Conservation (phyloP, 2,888 invertebrate species). For the Polyommatus icarus region DNA sequence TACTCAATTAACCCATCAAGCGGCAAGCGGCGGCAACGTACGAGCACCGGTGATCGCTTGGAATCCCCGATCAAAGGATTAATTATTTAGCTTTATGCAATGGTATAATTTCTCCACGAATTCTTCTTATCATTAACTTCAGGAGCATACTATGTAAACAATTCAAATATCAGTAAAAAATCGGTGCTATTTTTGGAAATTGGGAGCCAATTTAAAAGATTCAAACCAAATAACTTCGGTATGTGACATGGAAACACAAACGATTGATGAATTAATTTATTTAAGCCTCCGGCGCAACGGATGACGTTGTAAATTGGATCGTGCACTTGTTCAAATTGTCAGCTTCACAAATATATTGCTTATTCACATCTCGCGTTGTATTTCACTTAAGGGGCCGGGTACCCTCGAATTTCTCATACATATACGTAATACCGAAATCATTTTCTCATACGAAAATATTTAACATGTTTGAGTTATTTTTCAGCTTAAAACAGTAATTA, state of each 20-base stretch:
- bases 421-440: no score
- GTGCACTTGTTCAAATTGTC: slow-evolving; percentile 22
- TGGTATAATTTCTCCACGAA: background rate
- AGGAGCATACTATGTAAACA: background rate
- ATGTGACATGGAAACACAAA: slow-evolving; percentile 1
- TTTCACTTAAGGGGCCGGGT: no score
- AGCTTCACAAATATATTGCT: background rate
- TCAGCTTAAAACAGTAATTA: no score
- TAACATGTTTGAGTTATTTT: no score
- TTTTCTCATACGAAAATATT: no score
- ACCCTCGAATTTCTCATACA: no score
- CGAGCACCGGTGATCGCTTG: no score
- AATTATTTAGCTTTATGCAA: background rate
- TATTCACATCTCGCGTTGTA: background rate
- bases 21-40: no score
- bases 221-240: background rate
- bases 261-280: slow-evolving; percentile 23
- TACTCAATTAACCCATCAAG: no score
- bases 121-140: background rate
- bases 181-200: background rate
- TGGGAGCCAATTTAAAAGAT: background rate
- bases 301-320: slow-evolving; percentile 18
- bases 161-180: background rate
- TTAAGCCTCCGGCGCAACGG: slow-evolving; percentile 18
- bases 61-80: no score